phyloP scores from a whole-genome alignment of 2,797 vertebrate species.

The Micromesistius poutassou region DNA sequence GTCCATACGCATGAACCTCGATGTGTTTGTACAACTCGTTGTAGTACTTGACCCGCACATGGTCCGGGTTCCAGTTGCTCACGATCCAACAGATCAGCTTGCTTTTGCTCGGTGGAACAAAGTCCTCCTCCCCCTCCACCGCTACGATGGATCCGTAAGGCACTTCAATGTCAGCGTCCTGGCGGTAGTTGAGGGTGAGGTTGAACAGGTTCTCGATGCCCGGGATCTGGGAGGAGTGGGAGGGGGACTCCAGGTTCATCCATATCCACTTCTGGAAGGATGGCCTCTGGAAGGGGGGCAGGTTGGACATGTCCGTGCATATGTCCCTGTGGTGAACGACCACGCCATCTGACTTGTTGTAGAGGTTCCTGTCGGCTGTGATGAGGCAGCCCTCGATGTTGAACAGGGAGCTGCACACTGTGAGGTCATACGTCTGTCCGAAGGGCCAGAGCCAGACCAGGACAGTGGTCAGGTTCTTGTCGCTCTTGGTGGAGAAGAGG shows the following conservation, averaged over 20 bases:
- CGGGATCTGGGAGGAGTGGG: slow-evolving; percentile 88
- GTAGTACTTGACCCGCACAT: slow-evolving; percentile 94
- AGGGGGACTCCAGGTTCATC: slow-evolving; percentile 97
- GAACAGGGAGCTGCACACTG: slow-evolving; percentile 86
- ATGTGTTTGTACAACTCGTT: slow-evolving; percentile 95
- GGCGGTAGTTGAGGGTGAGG: slow-evolving; percentile 93
- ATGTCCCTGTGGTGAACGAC: slow-evolving; percentile 95
- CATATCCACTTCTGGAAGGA: slow-evolving; percentile 98
- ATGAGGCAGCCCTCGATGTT: slow-evolving; percentile 91
- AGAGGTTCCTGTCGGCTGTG: slow-evolving; percentile 89
- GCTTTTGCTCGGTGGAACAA: slow-evolving; percentile 89
- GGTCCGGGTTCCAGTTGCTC: slow-evolving; percentile 97
- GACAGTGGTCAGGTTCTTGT: slow-evolving; percentile 89
- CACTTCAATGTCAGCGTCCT: slow-evolving; percentile 95
- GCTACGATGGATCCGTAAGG: slow-evolving; percentile 91
- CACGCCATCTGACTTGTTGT: slow-evolving; percentile 91
- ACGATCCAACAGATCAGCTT: slow-evolving; percentile 97
- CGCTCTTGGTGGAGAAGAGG: slow-evolving; percentile 84
- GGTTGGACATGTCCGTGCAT: slow-evolving; percentile 88
- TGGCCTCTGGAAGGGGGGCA: slow-evolving; percentile 86
- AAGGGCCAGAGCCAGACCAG: slow-evolving; percentile 98
- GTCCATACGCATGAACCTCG: slow-evolving; percentile 91
- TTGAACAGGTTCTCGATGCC: slow-evolving; percentile 95
- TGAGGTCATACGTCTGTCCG: slow-evolving; percentile 89
- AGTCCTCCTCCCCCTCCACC: slow-evolving; percentile 81